Base-by-base conservation (phyloP, 2,888 invertebrate species). In the Mythimna ferrago region DNA sequence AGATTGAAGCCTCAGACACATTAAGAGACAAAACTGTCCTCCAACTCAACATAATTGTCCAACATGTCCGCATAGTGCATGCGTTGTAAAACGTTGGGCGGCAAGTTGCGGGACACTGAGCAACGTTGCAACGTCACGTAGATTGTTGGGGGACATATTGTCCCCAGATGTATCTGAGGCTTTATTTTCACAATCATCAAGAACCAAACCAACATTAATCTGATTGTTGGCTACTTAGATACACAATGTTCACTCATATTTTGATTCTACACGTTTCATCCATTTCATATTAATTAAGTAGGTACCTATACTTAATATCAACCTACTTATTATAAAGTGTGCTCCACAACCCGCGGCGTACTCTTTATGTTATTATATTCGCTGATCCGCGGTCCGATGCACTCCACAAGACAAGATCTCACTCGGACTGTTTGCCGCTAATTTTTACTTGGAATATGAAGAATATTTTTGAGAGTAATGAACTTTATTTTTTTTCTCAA, bases 371-470 rank as follows among this genome's bases (percentile, higher is more conserved):
- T 75, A 76, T 80, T 76, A 80, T 79, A 63, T 78, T 83, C 64
- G 76, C 81, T 76, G 82, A 81, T 76, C 80, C 60, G 32, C 79
- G 76, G 38, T 64, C 73, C 11, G 71, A 58, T 79, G 73, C 79
- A 77, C 82, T 76, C 44, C 53, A 66, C 66, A 58, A 86, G 78
- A 82, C 78, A 86, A 82, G 63, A 82, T 85, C 80, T 82, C 74
- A 16, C 57, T 60, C 64, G 56, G 61, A 61, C 44, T 61, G 63
- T 61, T 16, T 48, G 65, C 64, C 67, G 58, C 62, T 41, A 66
- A 54, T 69, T 71, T 64, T 74, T 35, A 44, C n/a, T 66, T 14
- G 14, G 16, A 61, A 53, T n/a, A 38, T 57, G 57, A 41, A 48
- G 9, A 60, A 62, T 48, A 21, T 62, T 65, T 68, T 68, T 48